Conservation (phyloP, 2,797 vertebrate genomes). For the Gallirallus australis region DNA sequence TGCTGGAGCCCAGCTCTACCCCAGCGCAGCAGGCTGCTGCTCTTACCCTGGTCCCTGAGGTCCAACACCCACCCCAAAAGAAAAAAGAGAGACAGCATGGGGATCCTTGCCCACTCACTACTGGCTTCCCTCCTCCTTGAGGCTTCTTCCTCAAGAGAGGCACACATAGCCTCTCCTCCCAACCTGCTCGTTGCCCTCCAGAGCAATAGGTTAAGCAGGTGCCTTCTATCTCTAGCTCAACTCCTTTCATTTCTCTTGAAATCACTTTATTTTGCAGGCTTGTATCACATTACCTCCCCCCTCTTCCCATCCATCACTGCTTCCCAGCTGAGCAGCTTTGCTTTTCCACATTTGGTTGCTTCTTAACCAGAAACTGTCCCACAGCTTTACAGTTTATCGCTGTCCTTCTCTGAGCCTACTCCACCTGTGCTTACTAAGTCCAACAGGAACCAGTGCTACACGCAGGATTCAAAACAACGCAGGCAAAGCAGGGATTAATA, state of each 20-base stretch:
- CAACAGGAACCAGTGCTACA: not conserved
- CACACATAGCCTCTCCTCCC: not conserved
- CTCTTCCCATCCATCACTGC: not conserved
- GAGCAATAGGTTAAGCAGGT: not conserved
- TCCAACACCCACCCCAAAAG: fast-evolving
- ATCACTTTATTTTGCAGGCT: not conserved
- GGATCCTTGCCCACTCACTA: not conserved
- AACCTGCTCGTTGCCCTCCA: not conserved
- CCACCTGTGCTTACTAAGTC: not conserved
- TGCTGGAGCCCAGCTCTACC: not conserved
- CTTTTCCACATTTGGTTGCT: not conserved
- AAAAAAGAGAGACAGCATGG: fast-evolving
- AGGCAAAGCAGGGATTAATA: not conserved
- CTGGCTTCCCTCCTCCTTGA: not conserved
- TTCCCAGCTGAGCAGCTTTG: not conserved
- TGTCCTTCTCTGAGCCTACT: not conserved
- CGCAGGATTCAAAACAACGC: fast-evolving
- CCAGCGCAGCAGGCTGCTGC: not conserved
- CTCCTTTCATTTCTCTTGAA: not conserved
- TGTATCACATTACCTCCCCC: not conserved
- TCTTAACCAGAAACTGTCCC: not conserved
- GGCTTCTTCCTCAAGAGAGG: not conserved
- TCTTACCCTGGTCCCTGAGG: not conserved
- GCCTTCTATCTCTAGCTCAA: not conserved
- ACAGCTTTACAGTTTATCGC: not conserved